Conservation (phyloP, 2,113 vertebrate species). For the Protobothrops mucrosquamatus region DNA sequence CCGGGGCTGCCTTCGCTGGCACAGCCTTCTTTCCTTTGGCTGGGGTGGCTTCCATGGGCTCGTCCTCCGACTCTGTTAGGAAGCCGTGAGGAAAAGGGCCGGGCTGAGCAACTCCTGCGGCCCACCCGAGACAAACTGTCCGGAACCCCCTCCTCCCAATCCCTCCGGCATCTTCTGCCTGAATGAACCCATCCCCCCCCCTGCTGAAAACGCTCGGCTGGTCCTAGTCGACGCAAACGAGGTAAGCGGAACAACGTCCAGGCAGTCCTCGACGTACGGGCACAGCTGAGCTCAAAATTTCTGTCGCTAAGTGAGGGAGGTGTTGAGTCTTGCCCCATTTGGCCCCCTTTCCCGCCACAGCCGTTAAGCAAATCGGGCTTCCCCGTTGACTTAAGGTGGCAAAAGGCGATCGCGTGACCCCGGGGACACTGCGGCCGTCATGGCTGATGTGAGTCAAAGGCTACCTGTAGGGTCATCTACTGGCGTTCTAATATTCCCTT, state of each 20-base stretch:
- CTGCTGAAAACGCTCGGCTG: no score
- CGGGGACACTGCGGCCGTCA: no score
- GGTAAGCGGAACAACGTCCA: no score
- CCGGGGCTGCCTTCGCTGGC: slow-evolving; percentile 68
- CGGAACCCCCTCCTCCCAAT: neutral
- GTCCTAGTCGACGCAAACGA: no score
- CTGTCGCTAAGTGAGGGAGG: no score
- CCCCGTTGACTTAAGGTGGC: neutral
- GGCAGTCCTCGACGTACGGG: no score
- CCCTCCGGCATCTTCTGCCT: neutral
- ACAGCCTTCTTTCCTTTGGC: slow-evolving; percentile 82
- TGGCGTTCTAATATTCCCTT: neutral
- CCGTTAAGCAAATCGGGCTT: neutral
- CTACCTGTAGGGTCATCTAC: neutral
- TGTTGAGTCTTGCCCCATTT: neutral
- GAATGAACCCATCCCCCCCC: neutral
- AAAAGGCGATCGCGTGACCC: no score
- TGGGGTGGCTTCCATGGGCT: slow-evolving; percentile 84
- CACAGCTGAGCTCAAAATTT: neutral
- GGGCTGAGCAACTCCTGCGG: neutral
- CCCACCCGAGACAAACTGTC: neutral
- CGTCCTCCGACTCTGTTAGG: slow-evolving; percentile 83
- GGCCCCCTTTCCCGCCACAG: neutral
- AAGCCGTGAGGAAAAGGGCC: neutral
- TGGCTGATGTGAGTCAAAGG: neutral